Evolutionary conservation across 1,140 invertebrate species (phyloP).

Genomic region (Drosophila sp.): DNA sequence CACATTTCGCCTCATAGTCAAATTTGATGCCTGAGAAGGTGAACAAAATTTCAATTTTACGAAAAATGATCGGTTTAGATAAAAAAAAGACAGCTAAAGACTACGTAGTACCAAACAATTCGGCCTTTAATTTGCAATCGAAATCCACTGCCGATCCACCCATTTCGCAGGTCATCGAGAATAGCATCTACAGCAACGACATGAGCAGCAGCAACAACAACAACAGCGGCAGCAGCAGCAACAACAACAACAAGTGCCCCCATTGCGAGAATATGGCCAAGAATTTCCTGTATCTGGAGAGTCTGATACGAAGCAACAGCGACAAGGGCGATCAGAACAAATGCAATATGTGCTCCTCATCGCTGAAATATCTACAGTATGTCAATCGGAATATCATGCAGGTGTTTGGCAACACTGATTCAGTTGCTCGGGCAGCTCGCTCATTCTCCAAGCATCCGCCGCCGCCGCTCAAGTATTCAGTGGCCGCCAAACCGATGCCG

Average conservation of each 20-base stretch:
- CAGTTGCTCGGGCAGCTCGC: conserved; percentile 63
- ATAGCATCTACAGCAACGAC: conserved; percentile 23
- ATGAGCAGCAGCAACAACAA: conserved; percentile 22
- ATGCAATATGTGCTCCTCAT: conserved; percentile 65
- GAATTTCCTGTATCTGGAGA: conserved; percentile 78
- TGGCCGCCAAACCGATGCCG: conserved; percentile 19
- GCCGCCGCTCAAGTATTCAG: conserved; percentile 55
- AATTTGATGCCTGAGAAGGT: conserved; percentile 49
- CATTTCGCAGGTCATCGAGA: conserved; percentile 46
- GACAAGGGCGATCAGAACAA: conserved; percentile 41
- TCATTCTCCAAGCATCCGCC: conserved; percentile 54
- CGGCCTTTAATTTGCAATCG: conserved; percentile 49
- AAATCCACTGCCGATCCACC: conserved; percentile 36
- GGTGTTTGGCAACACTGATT: conserved; percentile 70
- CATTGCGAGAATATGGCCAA: conserved; percentile 80
- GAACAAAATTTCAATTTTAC: conserved; percentile 76
- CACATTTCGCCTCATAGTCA: conserved; percentile 27
- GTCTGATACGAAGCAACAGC: conserved; percentile 71
- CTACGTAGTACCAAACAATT: conserved; percentile 72
- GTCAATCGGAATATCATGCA: conserved; percentile 74
- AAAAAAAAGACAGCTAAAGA: conserved; percentile 57
- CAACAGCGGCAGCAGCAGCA: conserved; percentile 18
- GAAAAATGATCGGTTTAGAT: conserved; percentile 69
- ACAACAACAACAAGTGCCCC: conserved; percentile 51
- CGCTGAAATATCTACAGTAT: conserved; percentile 73